phyloP scores from a whole-genome alignment of 2,113 vertebrate species.

The Toxostoma redivivum region DNA sequence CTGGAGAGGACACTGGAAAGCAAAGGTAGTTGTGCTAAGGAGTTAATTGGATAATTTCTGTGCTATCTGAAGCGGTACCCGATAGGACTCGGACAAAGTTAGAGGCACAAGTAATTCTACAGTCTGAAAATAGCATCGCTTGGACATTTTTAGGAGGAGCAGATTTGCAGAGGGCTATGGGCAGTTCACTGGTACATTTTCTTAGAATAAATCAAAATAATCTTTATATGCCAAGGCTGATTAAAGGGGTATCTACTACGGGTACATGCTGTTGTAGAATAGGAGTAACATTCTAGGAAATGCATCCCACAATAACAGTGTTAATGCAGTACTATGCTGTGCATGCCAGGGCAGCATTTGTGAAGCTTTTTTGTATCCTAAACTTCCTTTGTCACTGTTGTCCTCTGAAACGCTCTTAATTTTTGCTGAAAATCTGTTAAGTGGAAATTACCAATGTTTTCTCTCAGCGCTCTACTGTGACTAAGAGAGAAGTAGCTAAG shows the following conservation, averaged over 20 bases:
- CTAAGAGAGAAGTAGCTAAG: background rate
- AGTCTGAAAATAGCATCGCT: background rate
- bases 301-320: background rate
- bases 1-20: background rate
- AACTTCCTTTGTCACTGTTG: background rate
- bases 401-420: background rate
- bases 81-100: background rate
- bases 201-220: background rate
- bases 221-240: background rate
- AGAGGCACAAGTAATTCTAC: background rate
- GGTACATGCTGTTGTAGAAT: background rate
- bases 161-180: background rate
- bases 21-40: background rate
- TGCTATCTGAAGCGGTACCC: background rate
- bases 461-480: background rate
- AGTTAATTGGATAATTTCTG: background rate
- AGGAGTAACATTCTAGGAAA: background rate
- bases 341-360: background rate
- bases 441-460: background rate
- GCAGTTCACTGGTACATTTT: background rate
- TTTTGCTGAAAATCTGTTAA: background rate
- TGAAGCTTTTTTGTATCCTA: background rate
- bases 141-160: background rate
- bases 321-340: background rate
- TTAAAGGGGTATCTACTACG: background rate